A percentile compares a stretch with the other conserved stretches of the same genome.
phyloP scores from a whole-genome alignment of 2,888 invertebrate genomes.

The Archips crataeganus region DNA sequence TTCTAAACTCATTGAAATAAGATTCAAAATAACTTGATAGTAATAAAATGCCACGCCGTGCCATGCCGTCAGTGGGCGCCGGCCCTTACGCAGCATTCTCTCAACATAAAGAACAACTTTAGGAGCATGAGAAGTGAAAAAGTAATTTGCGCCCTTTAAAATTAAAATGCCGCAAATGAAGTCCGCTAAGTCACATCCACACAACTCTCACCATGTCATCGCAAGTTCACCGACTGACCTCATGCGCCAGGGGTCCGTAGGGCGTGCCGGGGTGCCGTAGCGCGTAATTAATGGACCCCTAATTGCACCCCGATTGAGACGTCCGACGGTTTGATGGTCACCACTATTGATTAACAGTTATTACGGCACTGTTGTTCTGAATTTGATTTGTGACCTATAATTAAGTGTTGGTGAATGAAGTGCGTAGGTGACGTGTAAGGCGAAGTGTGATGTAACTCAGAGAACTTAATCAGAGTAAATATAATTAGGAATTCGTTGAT shows the following conservation, averaged over 20 bases:
- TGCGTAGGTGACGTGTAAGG: conserved; percentile 7
- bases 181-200: conserved; percentile 3
- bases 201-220: conserved; percentile 1
- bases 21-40: too few species aligned
- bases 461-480: too few species aligned
- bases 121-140: too few species aligned
- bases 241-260: conserved; percentile 22
- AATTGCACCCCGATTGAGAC: conserved; percentile 36
- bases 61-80: too few species aligned
- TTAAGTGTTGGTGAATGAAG: conserved; percentile 9
- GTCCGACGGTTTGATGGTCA: conserved; percentile 35
- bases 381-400: conserved; percentile 40
- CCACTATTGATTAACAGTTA: conserved; percentile 38
- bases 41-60: too few species aligned
- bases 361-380: conserved; percentile 36
- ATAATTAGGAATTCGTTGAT: too few species aligned
- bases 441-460: not conserved
- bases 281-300: conserved; percentile 39
- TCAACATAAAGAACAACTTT: too few species aligned
- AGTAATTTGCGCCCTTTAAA: too few species aligned
- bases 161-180: too few species aligned
- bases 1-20: too few species aligned
- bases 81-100: too few species aligned
- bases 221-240: conserved; percentile 31
- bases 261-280: conserved; percentile 52